Base-by-base conservation (phyloP, 2,797 vertebrate species). In the Pogonophryne albipinna region DNA sequence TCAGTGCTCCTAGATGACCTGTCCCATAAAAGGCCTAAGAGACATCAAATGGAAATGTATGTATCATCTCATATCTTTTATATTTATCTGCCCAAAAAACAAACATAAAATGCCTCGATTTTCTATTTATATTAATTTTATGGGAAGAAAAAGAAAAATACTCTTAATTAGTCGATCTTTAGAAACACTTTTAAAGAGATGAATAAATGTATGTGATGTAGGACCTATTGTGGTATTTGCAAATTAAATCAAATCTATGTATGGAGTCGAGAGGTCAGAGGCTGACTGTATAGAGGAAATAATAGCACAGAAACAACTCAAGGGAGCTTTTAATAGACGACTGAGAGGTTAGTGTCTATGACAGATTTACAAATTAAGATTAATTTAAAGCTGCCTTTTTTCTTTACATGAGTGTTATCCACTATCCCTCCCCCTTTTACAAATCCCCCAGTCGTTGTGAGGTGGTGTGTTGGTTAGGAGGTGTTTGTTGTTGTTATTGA, bases 401-500 rank as follows among this genome's bases (percentile, higher is more conserved):
- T 20, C 46, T 38, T 38, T 38, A 55, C 52, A 55, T 41, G 27
- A 47, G 44, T 46, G 64, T 17, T 53, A 50, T 49, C 71, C 63
- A 59, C 69, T 60, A 51, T 6, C 50, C 46, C 47, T 8, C 58
- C 51, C 65, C 9, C 3, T 20, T 83, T 79, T 52, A 72, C 69
- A 66, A 65, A 79, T 79, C 62, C 41, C 56, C 47, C 31, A 38
- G 76, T 60, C 60, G 60, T 42, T 75, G 70, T 70, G 78, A 70
- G 64, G 56, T 74, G 82, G 61, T 60, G 44, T 62, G 58, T 45
- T 78, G 83, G 83, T 86, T 41, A 51, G 64, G 53, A 55, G 68
- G 70, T 60, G 63, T 64, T 77, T 70, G 78, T 73, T 82, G 82
- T 82, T 87, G 88, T 87, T 87, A 82, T 72, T 86, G 85, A 84